Conservation (phyloP, 2,888 invertebrate species). For the Gryllus longicercus region DNA sequence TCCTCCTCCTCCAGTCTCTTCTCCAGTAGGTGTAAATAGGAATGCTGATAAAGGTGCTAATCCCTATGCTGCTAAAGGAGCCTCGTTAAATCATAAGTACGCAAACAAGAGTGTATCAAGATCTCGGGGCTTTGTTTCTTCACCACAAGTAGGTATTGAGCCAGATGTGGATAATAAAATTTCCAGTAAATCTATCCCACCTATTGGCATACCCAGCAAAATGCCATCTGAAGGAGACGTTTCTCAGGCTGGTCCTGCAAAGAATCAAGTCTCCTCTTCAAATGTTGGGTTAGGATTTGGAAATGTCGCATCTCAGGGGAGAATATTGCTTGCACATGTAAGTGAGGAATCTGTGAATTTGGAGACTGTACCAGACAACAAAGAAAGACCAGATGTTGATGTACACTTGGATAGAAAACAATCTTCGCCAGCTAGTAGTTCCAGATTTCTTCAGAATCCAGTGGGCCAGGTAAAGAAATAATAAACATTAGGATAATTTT, state of each 20-base stretch:
- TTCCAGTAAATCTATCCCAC: not conserved
- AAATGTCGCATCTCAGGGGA: not conserved
- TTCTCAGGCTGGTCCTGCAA: no score
- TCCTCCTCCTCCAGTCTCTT: not conserved
- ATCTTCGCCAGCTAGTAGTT: slow-evolving; percentile 18
- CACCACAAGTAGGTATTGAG: not conserved
- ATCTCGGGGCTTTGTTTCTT: not conserved
- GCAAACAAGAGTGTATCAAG: not conserved
- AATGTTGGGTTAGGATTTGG: not conserved
- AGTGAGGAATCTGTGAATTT: slow-evolving; percentile 51
- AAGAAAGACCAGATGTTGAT: slow-evolving; percentile 55
- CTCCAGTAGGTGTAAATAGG: not conserved
- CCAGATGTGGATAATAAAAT: not conserved
- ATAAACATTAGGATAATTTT: no score
- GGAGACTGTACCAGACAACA: slow-evolving; percentile 65
- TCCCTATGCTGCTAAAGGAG: not conserved
- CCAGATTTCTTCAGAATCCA: slow-evolving; percentile 26
- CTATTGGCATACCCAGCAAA: not conserved
- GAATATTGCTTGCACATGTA: slow-evolving; percentile 35
- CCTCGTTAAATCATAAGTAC: not conserved
- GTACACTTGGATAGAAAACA: slow-evolving; percentile 22
- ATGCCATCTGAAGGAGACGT: not conserved
- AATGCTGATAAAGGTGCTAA: not conserved
- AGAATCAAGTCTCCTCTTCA: not conserved
- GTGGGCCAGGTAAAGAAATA: slow-evolving; percentile 30